phyloP scores from a whole-genome alignment of 2,113 vertebrate species.

The Albula goreensis region DNA sequence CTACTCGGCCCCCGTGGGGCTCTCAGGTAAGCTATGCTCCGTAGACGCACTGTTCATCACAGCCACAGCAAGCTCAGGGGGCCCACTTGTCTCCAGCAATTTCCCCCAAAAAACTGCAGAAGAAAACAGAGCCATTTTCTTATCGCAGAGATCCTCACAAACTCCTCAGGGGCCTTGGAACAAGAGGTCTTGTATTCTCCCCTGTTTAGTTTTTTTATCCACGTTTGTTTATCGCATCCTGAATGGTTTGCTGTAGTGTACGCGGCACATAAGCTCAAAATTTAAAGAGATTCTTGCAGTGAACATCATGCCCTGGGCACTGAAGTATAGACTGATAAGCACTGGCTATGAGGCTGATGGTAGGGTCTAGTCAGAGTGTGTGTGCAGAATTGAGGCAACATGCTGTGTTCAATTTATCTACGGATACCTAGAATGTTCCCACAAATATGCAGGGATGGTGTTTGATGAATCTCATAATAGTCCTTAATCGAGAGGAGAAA shows the following conservation, averaged over 20 bases:
- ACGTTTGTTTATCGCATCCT: constrained; percentile 56
- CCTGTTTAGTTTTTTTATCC: constrained; percentile 38
- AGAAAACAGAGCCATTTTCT: constrained; percentile 46
- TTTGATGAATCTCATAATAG: neutral
- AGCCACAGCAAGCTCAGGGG: neutral
- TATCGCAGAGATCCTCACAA: constrained; percentile 62
- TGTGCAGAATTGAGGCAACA: neutral
- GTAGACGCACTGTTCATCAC: constrained; percentile 11
- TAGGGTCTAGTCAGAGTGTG: neutral
- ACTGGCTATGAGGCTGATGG: neutral
- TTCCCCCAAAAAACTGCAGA: constrained; percentile 56
- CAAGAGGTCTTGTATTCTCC: constrained; percentile 54
- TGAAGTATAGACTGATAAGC: neutral
- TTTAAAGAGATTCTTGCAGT: neutral
- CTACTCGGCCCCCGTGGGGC: constrained; percentile 97
- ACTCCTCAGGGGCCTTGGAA: constrained; percentile 61
- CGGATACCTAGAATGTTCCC: neutral
- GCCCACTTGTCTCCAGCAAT: constrained; percentile 19
- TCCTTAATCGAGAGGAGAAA: neutral
- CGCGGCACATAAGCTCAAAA: constrained; percentile 3
- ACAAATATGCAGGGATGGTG: neutral
- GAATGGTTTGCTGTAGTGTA: constrained; percentile 58
- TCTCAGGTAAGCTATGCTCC: constrained; percentile 85
- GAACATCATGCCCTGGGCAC: neutral
- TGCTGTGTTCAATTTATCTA: neutral